Evolutionary conservation across 2,797 vertebrate species (phyloP).

Genomic region (Adrianichthys oophorus): DNA sequence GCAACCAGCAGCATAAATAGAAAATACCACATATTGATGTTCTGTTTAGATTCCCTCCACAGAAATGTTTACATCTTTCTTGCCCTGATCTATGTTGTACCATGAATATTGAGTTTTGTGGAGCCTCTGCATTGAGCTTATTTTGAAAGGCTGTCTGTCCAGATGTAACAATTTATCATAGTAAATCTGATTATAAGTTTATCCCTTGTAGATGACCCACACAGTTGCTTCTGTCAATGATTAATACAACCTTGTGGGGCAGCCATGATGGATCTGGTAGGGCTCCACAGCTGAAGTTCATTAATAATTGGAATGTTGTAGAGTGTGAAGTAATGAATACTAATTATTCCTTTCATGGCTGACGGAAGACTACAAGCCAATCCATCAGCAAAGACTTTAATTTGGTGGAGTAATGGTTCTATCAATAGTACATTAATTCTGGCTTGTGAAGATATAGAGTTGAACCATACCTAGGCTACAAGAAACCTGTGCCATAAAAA

Average conservation of each 20-base stretch:
- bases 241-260: conserved; percentile 85
- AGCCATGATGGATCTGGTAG: conserved; percentile 92
- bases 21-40: conserved; percentile 58
- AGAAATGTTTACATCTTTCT: conserved; percentile 60
- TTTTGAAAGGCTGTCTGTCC: conserved; percentile 60
- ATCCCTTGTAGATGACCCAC: conserved; percentile 80
- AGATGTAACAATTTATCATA: conserved; percentile 73
- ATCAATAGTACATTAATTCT: conserved; percentile 99
- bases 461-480: conserved; percentile 87
- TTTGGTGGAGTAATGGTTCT: conserved; percentile 99
- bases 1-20: conserved; percentile 31
- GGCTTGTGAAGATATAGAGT: conserved; percentile 99
- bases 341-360: conserved; percentile 99
- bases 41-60: conserved; percentile 47
- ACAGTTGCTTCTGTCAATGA: conserved; percentile 82
- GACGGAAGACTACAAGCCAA: conserved; percentile 94
- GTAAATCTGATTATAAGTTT: conserved; percentile 82
- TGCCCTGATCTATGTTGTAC: conserved; percentile 38
- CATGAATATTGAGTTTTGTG: conserved; percentile 53
- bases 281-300: conserved; percentile 97
- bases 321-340: conserved; percentile 99
- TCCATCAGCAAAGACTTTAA: conserved; percentile 99
- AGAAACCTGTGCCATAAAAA: conserved; percentile 87
- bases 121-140: conserved; percentile 48
- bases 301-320: conserved; percentile 99